Conservation (phyloP, 2,113 vertebrate species). For the Struthio camelus region DNA sequence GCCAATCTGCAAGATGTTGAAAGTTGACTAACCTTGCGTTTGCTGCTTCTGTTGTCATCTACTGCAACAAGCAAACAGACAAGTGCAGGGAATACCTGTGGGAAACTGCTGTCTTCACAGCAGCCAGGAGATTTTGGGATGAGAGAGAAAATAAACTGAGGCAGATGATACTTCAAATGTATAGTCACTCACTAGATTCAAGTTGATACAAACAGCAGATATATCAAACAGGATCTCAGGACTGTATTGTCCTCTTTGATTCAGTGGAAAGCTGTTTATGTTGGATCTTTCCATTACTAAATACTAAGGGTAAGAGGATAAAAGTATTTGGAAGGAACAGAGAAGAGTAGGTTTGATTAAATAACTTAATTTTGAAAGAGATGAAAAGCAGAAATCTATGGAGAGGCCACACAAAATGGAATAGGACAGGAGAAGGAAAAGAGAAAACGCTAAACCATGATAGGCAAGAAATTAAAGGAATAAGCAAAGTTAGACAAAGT, state of each 20-base stretch:
- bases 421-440: neutral
- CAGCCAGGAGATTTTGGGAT: neutral
- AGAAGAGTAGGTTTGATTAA: neutral
- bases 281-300: neutral
- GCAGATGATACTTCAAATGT: neutral
- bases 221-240: neutral
- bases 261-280: neutral
- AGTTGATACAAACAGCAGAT: neutral
- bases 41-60: neutral
- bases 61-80: neutral
- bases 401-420: neutral
- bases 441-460: neutral
- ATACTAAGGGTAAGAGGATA: neutral
- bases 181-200: neutral
- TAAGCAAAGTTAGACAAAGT: neutral
- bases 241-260: neutral
- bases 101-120: neutral
- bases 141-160: neutral
- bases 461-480: neutral
- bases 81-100: neutral
- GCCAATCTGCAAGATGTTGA: neutral
- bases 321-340: neutral
- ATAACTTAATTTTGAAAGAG: neutral
- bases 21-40: conserved; percentile 1
- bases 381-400: neutral